These are phyloP conservation scores for Rhabdomys dilectus DNA, from an alignment of 2,113 vertebrate species.

Conservation along the genomic window DNA sequence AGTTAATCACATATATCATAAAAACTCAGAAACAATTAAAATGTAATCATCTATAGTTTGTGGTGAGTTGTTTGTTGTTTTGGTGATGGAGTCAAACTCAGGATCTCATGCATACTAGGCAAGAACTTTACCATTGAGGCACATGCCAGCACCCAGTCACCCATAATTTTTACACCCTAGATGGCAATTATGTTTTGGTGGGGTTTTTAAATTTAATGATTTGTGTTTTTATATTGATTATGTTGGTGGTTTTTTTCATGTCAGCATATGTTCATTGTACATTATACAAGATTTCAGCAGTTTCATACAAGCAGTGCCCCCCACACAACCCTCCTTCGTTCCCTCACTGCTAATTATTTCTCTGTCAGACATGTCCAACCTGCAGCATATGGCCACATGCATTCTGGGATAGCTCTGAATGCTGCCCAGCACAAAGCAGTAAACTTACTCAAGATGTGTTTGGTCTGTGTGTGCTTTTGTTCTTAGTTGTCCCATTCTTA, in stretches of 20 bases:
- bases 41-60: neutral
- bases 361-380: neutral
- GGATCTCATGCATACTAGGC: neutral
- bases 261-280: neutral
- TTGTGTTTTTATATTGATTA: neutral
- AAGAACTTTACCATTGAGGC: neutral
- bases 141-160: neutral
- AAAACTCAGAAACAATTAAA: conserved; percentile 30
- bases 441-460: neutral
- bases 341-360: neutral
- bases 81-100: neutral
- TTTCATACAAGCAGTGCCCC: neutral
- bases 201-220: neutral
- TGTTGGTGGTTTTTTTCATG: neutral
- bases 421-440: neutral
- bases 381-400: neutral
- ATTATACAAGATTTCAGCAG: neutral
- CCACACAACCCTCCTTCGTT: neutral
- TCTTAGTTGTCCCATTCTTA: neutral
- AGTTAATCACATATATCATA: neutral
- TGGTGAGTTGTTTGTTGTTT: neutral
- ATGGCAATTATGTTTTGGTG: conserved; percentile 1
- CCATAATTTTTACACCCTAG: neutral
- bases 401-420: neutral
- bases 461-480: neutral